Base-by-base conservation (phyloP, 2,888 invertebrate species). In the Phaedon cochleariae region DNA sequence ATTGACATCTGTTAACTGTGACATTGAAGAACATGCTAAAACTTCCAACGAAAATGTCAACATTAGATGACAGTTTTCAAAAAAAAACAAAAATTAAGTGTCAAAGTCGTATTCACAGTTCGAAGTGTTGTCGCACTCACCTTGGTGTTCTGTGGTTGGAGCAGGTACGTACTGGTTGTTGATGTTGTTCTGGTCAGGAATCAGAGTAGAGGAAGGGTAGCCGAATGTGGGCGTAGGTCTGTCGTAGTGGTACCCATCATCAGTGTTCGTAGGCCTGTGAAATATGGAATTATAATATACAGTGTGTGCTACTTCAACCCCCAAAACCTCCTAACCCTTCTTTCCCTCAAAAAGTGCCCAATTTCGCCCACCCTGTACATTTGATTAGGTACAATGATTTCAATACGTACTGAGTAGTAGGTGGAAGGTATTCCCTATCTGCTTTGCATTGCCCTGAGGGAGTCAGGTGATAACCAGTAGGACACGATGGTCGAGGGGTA, bases 241-340 rank as follows among this genome's bases (percentile, higher is more conserved):
- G 26, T 74, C 69, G 46, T 79, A 80, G 34, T 62, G 62, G 67
- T 78, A 79, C 48, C 70, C 70, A 61, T 61, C 69, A 17, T 62
- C 55, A 15, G 62, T 66, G 2, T 57, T 62, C 10, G 58, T 53
- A 26, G 70, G 69, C 64, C 70, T 72, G 68, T 69, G 71, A 67
- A 72, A 67, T 66, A 60, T 66, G 2, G 34, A n/a, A n/a, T 34
- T 34, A 34, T 34, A 34, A 10, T 10, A 6, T 59, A 55, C 12
- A 64, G 59, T n/a, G 62, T 63, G 3, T 62, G 65, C 26, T 55
- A 29, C 29, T 29, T 29, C 4, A 29, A 6, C 7, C 7, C 7
- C 29, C 29, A 29, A 4, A 29, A 6, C 7, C 29, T 29, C 29
- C 29, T 7, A n/a, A n/a, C n/a, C n/a, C n/a, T n/a, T n/a, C n/a